These are phyloP conservation scores for Lampropteryx suffumata DNA, from an alignment of 2,888 invertebrate species.

Conservation along the genomic window DNA sequence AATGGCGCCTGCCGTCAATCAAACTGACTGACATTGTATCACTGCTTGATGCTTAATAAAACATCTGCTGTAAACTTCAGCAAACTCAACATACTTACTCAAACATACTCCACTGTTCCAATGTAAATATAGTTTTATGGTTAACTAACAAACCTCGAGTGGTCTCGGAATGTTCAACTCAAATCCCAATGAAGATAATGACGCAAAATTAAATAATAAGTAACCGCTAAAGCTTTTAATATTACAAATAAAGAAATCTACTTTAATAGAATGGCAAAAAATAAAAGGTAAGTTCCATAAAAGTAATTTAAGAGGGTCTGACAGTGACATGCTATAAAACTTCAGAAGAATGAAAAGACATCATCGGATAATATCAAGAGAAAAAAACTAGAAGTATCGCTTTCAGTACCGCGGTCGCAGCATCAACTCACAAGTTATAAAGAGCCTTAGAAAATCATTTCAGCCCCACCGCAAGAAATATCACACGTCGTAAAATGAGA, in stretches of 20 bases:
- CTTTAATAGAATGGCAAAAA: constrained; percentile 14
- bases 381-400: constrained; percentile 33
- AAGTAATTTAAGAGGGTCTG: constrained; percentile 30
- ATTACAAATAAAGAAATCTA: constrained; percentile 21
- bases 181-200: constrained; percentile 7
- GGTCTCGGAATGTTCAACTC: constrained; percentile 13
- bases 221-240: constrained; percentile 10
- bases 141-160: constrained; percentile 38
- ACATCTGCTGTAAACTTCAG: constrained; percentile 44
- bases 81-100: too few species aligned
- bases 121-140: constrained; percentile 40
- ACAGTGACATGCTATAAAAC: constrained; percentile 37
- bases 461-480: constrained; percentile 53
- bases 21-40: constrained; percentile 59
- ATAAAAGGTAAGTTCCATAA: constrained; percentile 23
- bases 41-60: constrained; percentile 55
- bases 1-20: constrained; percentile 61
- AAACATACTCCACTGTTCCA: constrained; percentile 35
- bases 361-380: constrained; percentile 32
- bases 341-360: constrained; percentile 32
- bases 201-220: too few species aligned
- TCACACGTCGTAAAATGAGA: constrained; percentile 61
- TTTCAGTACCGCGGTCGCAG: constrained; percentile 34
- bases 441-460: constrained; percentile 44
- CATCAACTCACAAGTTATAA: constrained; percentile 32